Conservation (phyloP, 2,888 invertebrate genomes). For the Drosophila niveifrons region DNA sequence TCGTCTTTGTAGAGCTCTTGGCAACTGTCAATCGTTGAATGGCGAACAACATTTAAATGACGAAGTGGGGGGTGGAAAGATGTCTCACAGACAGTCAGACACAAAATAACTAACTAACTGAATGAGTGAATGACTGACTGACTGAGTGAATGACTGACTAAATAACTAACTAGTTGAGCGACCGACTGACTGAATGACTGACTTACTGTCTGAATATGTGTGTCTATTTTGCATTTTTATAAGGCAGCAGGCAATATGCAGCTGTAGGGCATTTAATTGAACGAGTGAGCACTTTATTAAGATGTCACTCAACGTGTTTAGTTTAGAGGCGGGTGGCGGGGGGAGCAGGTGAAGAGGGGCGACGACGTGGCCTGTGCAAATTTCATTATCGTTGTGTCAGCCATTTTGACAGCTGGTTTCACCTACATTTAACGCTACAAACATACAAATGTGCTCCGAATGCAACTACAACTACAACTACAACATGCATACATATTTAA, state of each 20-base stretch:
- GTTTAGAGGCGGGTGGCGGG: background rate
- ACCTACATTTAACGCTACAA: slow-evolving; percentile 71
- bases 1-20: background rate
- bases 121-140: slow-evolving; percentile 5
- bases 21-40: slow-evolving; percentile 9
- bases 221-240: slow-evolving; percentile 61
- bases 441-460: slow-evolving; percentile 12
- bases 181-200: slow-evolving; percentile 40
- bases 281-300: slow-evolving; percentile 80
- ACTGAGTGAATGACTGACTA: slow-evolving; percentile 14
- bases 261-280: slow-evolving; percentile 70
- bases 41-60: slow-evolving; percentile 17
- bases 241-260: slow-evolving; percentile 22
- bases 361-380: slow-evolving; percentile 63
- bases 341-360: no score
- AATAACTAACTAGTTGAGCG: background rate
- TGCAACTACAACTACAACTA: slow-evolving; percentile 26
- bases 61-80: background rate
- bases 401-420: slow-evolving; percentile 75
- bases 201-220: slow-evolving; percentile 38
- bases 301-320: slow-evolving; percentile 76
- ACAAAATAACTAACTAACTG: slow-evolving; percentile 31
- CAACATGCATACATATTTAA: slow-evolving; percentile 49
- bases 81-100: slow-evolving; percentile 16
- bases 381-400: slow-evolving; percentile 78